Evolutionary conservation across 2,113 vertebrate species (phyloP).

Genomic region (Melanerpes aurifrons): DNA sequence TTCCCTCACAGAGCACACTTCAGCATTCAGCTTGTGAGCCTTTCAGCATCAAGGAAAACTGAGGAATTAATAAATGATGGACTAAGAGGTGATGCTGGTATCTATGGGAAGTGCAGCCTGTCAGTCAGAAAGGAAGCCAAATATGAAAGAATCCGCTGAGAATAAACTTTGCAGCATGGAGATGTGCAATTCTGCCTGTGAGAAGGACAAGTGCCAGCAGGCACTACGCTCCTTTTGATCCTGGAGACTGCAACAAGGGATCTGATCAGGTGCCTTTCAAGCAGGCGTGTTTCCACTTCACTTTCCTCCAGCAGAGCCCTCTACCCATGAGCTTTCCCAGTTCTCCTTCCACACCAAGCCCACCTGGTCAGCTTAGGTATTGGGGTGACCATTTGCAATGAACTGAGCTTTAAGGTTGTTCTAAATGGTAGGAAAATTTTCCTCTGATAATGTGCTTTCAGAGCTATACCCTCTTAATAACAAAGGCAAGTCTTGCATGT

Average conservation of each 20-base stretch:
- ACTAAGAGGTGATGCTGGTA: not conserved
- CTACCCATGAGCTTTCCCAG: not conserved
- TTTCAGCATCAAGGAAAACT: not conserved
- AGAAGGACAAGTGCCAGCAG: not conserved
- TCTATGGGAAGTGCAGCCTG: not conserved
- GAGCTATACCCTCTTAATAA: not conserved
- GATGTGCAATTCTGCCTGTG: not conserved
- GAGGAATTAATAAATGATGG: not conserved
- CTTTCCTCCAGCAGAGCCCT: not conserved
- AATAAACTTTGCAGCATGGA: not conserved
- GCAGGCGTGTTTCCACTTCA: not conserved
- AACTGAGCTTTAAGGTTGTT: not conserved
- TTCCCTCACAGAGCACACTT: not conserved
- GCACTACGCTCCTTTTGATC: not conserved
- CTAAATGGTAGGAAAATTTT: not conserved
- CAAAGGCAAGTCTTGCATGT: not conserved
- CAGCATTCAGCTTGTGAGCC: not conserved
- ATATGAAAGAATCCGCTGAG: not conserved
- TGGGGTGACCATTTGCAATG: not conserved
- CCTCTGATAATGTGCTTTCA: not conserved
- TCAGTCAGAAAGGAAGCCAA: not conserved
- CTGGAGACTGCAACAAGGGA: not conserved
- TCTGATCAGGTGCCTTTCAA: not conserved
- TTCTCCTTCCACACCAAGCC: not conserved
- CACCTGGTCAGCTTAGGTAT: not conserved